Conservation (phyloP, 2,797 vertebrate species). For the Otolemur crassicaudatus region DNA sequence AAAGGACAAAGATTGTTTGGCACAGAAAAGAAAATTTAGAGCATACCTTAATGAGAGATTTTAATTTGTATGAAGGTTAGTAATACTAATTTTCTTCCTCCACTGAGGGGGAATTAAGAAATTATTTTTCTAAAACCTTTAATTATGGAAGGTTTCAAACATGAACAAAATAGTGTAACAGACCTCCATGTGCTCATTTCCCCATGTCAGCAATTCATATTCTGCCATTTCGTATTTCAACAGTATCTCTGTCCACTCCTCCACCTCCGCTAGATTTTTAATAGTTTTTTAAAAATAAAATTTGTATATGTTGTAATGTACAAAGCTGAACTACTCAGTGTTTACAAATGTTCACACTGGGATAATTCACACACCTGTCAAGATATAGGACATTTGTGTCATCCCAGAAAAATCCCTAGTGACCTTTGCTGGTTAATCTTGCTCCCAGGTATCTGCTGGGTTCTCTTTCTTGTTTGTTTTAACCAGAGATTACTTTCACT, state of each 20-base stretch:
- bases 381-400: not conserved
- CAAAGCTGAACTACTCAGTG: slow-evolving; percentile 2
- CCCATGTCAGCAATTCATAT: not conserved
- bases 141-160: slow-evolving; percentile 13
- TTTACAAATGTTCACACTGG: not conserved
- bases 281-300: not conserved
- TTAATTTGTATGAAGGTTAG: not conserved
- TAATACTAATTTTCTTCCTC: slow-evolving; percentile 14
- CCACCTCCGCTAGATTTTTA: not conserved
- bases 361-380: not conserved
- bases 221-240: slow-evolving; percentile 8
- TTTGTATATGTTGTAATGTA: slow-evolving; percentile 13
- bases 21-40: slow-evolving; percentile 39
- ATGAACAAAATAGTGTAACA: slow-evolving; percentile 13
- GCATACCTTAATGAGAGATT: slow-evolving; percentile 16
- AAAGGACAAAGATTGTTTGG: slow-evolving; percentile 27
- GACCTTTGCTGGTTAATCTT: slow-evolving; percentile 10
- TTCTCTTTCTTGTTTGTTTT: not conserved
- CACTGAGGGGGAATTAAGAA: slow-evolving; percentile 33
- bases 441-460: not conserved
- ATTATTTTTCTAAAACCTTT: slow-evolving; percentile 44
- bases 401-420: not conserved
- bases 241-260: not conserved
- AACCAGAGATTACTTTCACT: not conserved
- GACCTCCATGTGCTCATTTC: not conserved